phyloP scores from a whole-genome alignment of 2,888 invertebrate species.

The Graphium colonna region DNA sequence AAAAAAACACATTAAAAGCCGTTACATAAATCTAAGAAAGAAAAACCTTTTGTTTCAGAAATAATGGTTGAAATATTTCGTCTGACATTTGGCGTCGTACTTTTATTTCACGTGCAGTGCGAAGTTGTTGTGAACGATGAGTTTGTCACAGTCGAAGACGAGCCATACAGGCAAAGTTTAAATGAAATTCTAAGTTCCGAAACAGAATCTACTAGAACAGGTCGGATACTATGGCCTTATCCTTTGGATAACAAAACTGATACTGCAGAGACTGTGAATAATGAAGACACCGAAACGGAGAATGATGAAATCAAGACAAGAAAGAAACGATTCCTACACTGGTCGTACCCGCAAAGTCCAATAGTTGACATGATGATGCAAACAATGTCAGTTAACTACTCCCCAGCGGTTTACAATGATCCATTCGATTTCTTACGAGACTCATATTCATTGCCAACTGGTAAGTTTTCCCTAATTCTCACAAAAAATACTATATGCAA shows the following conservation, averaged over 20 bases:
- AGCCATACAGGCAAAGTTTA: slow-evolving; percentile 33
- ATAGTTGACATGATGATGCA: slow-evolving; percentile 65
- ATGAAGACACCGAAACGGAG: neutral
- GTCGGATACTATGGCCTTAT: slow-evolving; percentile 56
- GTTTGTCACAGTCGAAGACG: slow-evolving; percentile 36
- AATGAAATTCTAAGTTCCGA: slow-evolving; percentile 27
- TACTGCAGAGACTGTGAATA: slow-evolving; percentile 17
- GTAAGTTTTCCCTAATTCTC: slow-evolving; percentile 42
- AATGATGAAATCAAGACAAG: slow-evolving; percentile 22
- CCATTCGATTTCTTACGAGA: slow-evolving; percentile 68
- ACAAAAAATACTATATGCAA: slow-evolving; percentile 8
- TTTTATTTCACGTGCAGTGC: slow-evolving; percentile 7
- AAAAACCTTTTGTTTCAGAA: slow-evolving; percentile 36
- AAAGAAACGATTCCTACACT: slow-evolving; percentile 42
- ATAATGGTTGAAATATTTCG: slow-evolving; percentile 43
- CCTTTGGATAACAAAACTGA: slow-evolving; percentile 40
- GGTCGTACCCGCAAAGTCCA: slow-evolving; percentile 58
- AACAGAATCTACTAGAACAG: slow-evolving; percentile 34
- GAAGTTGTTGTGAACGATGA: slow-evolving; percentile 27
- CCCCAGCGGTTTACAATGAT: slow-evolving; percentile 50
- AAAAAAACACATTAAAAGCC: too few relatives aligned
- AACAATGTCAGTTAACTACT: slow-evolving; percentile 47
- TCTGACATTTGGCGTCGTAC: slow-evolving; percentile 30
- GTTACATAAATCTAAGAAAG: too few relatives aligned
- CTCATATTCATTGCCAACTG: slow-evolving; percentile 64